Conservation (phyloP, 2,888 invertebrate genomes). For the Tenthredo livida region DNA sequence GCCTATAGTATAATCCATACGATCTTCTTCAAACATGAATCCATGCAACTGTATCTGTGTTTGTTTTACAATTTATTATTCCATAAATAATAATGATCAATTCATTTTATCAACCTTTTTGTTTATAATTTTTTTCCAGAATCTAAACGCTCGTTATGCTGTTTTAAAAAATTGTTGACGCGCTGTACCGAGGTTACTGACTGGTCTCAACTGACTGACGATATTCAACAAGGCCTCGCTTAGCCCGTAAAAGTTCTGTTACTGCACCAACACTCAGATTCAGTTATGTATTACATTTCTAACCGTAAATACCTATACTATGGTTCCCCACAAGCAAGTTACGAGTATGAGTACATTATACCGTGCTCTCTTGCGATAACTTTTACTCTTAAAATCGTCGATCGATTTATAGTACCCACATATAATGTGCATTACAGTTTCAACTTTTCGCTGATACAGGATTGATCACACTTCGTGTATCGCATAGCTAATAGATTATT, state of each 20-base stretch:
- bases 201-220: conserved; percentile 47
- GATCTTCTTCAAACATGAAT: background rate
- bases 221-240: conserved; percentile 3
- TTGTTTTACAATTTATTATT: background rate
- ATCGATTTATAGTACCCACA: background rate
- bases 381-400: background rate
- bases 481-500: background rate
- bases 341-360: background rate
- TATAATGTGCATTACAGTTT: background rate
- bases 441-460: background rate
- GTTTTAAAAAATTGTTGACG: background rate
- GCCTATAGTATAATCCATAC: background rate
- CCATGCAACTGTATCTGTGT: background rate
- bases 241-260: conserved; percentile 23
- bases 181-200: conserved; percentile 49
- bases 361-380: conserved; percentile 8
- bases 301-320: conserved; percentile 33
- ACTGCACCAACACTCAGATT: conserved; percentile 44
- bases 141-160: background rate
- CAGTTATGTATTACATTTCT: conserved; percentile 31
- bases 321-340: background rate
- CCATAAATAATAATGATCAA: background rate
- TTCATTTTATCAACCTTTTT: background rate
- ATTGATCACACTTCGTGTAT: background rate
- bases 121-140: background rate